Evolutionary conservation across 2,888 invertebrate species (phyloP).

Genomic region (Parascotia fuliginaria): DNA sequence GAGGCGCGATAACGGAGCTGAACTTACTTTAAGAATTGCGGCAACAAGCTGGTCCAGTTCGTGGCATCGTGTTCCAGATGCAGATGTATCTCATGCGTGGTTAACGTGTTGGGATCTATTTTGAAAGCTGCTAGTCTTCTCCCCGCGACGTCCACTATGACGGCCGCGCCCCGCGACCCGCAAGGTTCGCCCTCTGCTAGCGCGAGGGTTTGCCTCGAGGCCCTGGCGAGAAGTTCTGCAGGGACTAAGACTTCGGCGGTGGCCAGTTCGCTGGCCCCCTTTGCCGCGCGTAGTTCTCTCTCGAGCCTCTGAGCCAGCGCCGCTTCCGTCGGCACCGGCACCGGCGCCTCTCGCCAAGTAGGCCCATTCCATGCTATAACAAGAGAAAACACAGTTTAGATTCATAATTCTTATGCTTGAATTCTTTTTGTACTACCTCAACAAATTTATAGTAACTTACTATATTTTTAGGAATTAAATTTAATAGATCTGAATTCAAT

Average conservation of each 20-base stretch:
- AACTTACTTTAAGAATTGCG: constrained; percentile 96
- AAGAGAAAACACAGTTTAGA: constrained; percentile 56
- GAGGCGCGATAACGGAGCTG: constrained; percentile 9
- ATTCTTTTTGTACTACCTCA: background rate
- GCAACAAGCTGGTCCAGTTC: constrained; percentile 94
- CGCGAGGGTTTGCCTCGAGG: constrained; percentile 91
- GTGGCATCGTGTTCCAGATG: constrained; percentile 94
- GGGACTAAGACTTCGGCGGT: constrained; percentile 95
- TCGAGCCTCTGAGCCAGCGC: constrained; percentile 92
- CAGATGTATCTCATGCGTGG: constrained; percentile 95
- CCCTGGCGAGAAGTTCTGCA: constrained; percentile 91
- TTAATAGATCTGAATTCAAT: background rate
- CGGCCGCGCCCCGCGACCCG: constrained; percentile 94
- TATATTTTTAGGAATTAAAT: background rate
- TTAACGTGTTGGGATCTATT: constrained; percentile 94
- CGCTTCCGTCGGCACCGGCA: constrained; percentile 86
- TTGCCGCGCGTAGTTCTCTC: constrained; percentile 92
- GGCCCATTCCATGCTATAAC: constrained; percentile 79
- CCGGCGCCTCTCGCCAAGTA: constrained; percentile 78
- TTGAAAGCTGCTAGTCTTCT: constrained; percentile 93
- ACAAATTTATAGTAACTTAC: background rate
- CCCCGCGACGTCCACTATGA: constrained; percentile 93
- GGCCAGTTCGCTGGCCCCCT: constrained; percentile 90
- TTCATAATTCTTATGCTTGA: constrained; percentile 18
- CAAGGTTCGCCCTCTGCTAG: constrained; percentile 96